Evolutionary conservation across 1,140 invertebrate species (phyloP).

Genomic region (Temnothorax longispinosus): DNA sequence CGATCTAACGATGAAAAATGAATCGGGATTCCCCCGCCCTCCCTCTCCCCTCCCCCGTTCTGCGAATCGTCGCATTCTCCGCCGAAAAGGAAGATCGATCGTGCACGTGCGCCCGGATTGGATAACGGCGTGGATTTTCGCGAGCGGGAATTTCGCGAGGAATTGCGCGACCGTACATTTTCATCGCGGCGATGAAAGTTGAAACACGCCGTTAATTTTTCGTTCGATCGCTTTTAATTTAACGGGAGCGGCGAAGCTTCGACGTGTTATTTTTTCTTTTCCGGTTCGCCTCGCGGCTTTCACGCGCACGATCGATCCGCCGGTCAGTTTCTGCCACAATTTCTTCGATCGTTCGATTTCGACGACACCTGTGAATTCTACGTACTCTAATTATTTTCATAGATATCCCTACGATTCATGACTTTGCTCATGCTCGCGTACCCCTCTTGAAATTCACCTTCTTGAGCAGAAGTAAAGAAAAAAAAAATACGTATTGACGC

Average conservation of each 20-base stretch:
- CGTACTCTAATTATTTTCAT: slow-evolving; percentile 17
- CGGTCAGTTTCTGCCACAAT: not conserved
- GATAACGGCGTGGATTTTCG: not conserved
- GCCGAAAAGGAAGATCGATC: slow-evolving; percentile 65
- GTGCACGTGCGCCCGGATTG: slow-evolving; percentile 41
- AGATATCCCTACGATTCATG: slow-evolving; percentile 5
- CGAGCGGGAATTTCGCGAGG: not conserved
- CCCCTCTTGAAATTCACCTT: not conserved
- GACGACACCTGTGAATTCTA: slow-evolving; percentile 25
- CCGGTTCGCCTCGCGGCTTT: not conserved
- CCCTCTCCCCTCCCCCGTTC: not conserved
- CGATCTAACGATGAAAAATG: slow-evolving; percentile 63
- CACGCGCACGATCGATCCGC: slow-evolving; percentile 40
- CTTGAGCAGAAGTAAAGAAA: slow-evolving; percentile 7
- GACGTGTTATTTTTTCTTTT: not conserved
- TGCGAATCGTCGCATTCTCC: slow-evolving; percentile 68
- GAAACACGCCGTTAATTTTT: not conserved
- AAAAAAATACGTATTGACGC: not conserved
- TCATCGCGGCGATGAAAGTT: slow-evolving; percentile 2
- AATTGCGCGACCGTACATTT: not conserved
- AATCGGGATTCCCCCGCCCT: not conserved
- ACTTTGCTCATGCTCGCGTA: slow-evolving; percentile 15
- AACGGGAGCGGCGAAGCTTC: not conserved
- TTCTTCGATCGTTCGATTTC: slow-evolving; percentile 22
- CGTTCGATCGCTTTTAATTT: slow-evolving; percentile 34